These are phyloP conservation scores for Drosophila anomalipes DNA, from an alignment of 2,888 invertebrate genomes.

Conservation along the genomic window DNA sequence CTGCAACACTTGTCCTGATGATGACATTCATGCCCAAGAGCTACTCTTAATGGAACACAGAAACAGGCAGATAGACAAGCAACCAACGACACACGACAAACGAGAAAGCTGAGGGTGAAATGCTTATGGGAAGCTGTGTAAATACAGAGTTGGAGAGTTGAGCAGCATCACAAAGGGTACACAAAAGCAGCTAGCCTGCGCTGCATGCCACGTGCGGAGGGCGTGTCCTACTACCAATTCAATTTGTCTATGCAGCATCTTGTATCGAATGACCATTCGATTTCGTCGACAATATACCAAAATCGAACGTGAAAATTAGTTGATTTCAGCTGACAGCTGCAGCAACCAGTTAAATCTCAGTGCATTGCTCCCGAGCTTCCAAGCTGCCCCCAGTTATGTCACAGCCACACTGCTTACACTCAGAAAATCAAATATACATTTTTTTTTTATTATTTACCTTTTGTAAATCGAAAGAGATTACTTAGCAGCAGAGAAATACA, in stretches of 20 bases:
- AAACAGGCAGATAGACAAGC: slow-evolving; percentile 54
- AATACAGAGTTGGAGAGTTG: slow-evolving; percentile 18
- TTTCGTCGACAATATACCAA: slow-evolving; percentile 1
- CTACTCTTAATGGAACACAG: slow-evolving; percentile 71
- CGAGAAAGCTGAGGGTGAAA: slow-evolving; percentile 21
- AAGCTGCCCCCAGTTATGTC: slow-evolving; percentile 4
- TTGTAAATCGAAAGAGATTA: background rate
- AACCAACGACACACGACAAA: slow-evolving; percentile 27
- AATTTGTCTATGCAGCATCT: slow-evolving; percentile 25
- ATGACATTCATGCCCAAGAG: slow-evolving; percentile 81
- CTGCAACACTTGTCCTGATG: slow-evolving; percentile 72
- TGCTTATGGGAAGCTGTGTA: slow-evolving; percentile 10
- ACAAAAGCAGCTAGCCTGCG: slow-evolving; percentile 5
- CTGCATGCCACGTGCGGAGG: background rate
- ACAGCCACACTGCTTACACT: slow-evolving; percentile 4
- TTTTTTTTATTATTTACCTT: background rate
- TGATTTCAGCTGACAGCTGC: background rate
- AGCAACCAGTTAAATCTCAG: slow-evolving; percentile 2
- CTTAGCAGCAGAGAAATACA: background rate
- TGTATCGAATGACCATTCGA: slow-evolving; percentile 35
- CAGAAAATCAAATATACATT: background rate
- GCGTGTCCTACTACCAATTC: background rate
- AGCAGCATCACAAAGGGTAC: slow-evolving; percentile 3
- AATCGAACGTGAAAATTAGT: slow-evolving; percentile 2
- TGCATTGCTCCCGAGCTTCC: slow-evolving; percentile 24